Base-by-base conservation (phyloP, 2,888 invertebrate genomes). In the Papilio elwesi region DNA sequence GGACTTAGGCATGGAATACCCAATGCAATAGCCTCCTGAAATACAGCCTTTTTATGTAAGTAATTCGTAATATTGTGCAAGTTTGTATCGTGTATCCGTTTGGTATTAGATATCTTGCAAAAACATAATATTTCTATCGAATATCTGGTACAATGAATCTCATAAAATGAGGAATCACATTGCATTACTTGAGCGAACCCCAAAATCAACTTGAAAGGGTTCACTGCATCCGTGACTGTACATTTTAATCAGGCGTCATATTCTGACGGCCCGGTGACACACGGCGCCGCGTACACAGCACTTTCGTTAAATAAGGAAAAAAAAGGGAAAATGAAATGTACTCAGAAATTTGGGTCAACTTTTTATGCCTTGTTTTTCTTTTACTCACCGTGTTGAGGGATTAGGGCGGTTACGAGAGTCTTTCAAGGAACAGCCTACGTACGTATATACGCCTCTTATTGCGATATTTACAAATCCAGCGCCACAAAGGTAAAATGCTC, bases 311-410 rank as follows among this genome's bases (percentile, higher is more conserved):
- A 66, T 64, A 64, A 70, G 70, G 71, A 49, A 65, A 68, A 36
- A 26, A 72, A 68, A 64, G 63, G 67, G 26, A 49, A 64, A 64
- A 72, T 10, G 53, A 63, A 65, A 73, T 65, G 68, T 69, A 43
- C 68, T 68, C 47, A 26, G 65, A 69, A 73, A 73, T 73, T 55
- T 69, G 47, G 73, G 73, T 73, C 73, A 73, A 73, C 49, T 49
- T 68, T 68, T 53, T 65, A 47, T 63, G 73, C 15, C 64, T 65
- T 73, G 64, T 73, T 68, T 68, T 68, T 73, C 72, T 57, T 69
- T 65, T 43, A 64, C 68, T 63, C 51, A 36, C 49, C 16, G 26
- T 69, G 26, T 73, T 68, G 64, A 55, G 51, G 68, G 68, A 73
- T 73, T 73, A 73, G 48, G n/a, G 65, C 43, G 57, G 48, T 43